Base-by-base conservation (phyloP, 2,113 vertebrate genomes). In the Rhinogobius similis region DNA sequence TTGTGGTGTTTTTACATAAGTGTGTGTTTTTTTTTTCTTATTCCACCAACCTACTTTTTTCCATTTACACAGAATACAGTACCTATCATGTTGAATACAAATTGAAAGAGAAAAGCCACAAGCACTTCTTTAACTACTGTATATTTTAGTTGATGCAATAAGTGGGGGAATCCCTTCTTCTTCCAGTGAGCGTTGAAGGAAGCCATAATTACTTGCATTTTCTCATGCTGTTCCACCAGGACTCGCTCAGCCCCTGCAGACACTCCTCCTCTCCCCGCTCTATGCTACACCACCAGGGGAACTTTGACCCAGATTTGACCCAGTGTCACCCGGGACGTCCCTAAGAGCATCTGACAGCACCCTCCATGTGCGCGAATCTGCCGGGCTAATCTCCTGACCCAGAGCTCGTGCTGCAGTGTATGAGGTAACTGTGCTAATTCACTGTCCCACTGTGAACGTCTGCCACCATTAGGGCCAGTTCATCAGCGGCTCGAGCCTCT, bases 401-500 rank as follows among this genome's bases (percentile, higher is more conserved):
- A 8, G 0, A 77, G 85, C 65, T 86, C 65, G 63, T 84, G 95
- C 95, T 94, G 93, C 93, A 91, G 87, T 90, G 90, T 89, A 90
- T 84, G 85, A 90, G 88, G 94, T 94, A 96, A 93, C 93, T 92
- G 93, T 94, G 93, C 93, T 95, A 95, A 96, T 96, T 96, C 95
- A 94, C 92, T 90, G 90, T 93, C 94, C 92, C 29, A 82, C 94
- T 91, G 94, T 94, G 94, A 94, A 94, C 85, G 95, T 96, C 96
- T 92, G 93, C 95, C 95, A 93, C 93, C 96, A 98, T 98, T 98
- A 98, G 96, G 94, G 93, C 92, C 92, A 93, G 93, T 90, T 90
- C 90, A 90, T 92, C 77, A 84, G 78, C 16, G 78, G 21, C 68
- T 62, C 32, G 12, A 44, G 80, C 73, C 38, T 75, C 61, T 43